A percentile compares a stretch with the other conserved stretches of the same genome.
Evolutionary conservation across 1,140 invertebrate genomes (phyloP).

Genomic region (Anoplolepis gracilipes): DNA sequence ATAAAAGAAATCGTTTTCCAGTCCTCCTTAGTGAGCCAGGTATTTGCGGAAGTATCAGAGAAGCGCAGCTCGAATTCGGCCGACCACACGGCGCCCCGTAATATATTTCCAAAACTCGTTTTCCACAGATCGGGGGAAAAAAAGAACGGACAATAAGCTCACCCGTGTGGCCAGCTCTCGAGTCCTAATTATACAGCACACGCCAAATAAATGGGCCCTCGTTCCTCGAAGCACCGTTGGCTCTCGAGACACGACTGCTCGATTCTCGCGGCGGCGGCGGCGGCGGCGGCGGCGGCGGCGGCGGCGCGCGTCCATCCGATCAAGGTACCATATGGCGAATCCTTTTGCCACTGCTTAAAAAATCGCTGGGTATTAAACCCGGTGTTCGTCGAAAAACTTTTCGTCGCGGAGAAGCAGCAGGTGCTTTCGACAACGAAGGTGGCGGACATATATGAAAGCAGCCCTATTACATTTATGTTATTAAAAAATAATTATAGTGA

Average conservation of each 20-base stretch:
- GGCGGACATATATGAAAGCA: background rate
- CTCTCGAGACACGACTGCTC: conserved; percentile 69
- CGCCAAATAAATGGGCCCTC: conserved; percentile 80
- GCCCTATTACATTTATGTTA: background rate
- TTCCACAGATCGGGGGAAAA: conserved; percentile 56
- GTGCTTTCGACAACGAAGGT: background rate
- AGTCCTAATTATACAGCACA: conserved; percentile 82
- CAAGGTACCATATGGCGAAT: conserved; percentile 81
- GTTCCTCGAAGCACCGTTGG: conserved; percentile 73
- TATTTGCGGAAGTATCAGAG: conserved; percentile 64
- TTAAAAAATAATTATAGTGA: background rate
- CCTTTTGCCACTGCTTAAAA: conserved; percentile 75
- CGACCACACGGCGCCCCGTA: conserved; percentile 52
- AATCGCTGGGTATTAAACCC: conserved; percentile 64
- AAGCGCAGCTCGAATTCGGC: conserved; percentile 42
- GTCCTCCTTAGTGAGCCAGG: background rate
- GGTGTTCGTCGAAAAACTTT: conserved; percentile 63
- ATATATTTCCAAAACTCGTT: conserved; percentile 77
- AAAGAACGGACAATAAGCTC: conserved; percentile 66
- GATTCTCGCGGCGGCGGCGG: conserved; percentile 53
- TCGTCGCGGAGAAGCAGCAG: conserved; percentile 40
- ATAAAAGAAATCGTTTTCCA: conserved; percentile 5
- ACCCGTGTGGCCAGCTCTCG: conserved; percentile 64
- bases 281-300: too few species aligned
- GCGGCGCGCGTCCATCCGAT: conserved; percentile 44